Conservation (phyloP, 2,797 vertebrate species). For the Parotocinclus haroldoi region DNA sequence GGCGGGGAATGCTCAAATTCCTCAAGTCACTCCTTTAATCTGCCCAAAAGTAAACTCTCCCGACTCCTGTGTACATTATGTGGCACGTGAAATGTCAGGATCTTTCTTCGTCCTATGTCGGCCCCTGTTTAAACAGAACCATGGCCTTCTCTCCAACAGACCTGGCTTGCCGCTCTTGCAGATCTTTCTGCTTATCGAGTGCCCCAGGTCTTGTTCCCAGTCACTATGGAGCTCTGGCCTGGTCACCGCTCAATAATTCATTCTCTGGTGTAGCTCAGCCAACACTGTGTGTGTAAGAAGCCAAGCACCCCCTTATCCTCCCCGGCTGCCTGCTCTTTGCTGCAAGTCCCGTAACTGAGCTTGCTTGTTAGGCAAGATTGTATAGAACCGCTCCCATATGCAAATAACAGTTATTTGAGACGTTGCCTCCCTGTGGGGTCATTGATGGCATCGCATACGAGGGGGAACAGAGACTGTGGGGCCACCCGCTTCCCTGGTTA, state of each 20-base stretch:
- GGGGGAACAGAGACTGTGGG: constrained; percentile 55
- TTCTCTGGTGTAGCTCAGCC: constrained; percentile 35
- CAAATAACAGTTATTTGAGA: constrained; percentile 73
- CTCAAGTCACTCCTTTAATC: constrained; percentile 48
- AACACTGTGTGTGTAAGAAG: constrained; percentile 41
- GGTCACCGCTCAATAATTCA: constrained; percentile 52
- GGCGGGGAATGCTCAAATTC: constrained; percentile 43
- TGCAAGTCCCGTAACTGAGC: constrained; percentile 22
- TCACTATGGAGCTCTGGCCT: constrained; percentile 51
- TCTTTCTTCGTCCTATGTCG: constrained; percentile 11
- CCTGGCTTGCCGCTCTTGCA: constrained; percentile 29
- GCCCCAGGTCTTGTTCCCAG: constrained; percentile 15
- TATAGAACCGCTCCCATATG: constrained; percentile 63
- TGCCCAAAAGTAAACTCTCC: constrained; percentile 40
- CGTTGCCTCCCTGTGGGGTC: constrained; percentile 64
- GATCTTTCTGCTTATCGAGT: constrained; percentile 18
- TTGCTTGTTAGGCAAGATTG: constrained; percentile 19
- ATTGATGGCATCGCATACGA: constrained; percentile 61
- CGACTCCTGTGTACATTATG: constrained; percentile 34
- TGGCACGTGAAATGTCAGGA: constrained; percentile 39
- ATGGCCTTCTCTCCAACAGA: constrained; percentile 34
- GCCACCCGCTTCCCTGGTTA: constrained; percentile 37
- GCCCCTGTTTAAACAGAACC: constrained; percentile 38
- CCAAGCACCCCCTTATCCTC: no score
- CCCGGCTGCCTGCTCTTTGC: constrained; percentile 37